These are phyloP conservation scores for Pungitius pungitius DNA, from an alignment of 2,113 vertebrate genomes.

Conservation along the genomic window DNA sequence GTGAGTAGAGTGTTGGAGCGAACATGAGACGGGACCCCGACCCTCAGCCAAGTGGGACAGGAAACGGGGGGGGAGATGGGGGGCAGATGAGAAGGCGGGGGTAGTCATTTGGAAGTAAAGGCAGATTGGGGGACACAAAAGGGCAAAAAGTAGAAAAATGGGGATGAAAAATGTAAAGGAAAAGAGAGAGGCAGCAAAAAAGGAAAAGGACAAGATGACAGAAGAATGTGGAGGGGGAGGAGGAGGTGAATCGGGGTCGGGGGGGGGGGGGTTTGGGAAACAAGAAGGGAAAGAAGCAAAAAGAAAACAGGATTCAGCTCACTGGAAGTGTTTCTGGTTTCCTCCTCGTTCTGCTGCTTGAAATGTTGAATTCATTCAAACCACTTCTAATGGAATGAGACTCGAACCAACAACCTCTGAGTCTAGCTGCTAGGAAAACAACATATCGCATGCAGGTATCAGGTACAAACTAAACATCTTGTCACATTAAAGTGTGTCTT, in stretches of 20 bases:
- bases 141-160: background rate
- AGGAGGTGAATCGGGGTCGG: background rate
- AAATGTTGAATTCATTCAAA: background rate
- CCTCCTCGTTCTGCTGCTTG: background rate
- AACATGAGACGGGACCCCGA: constrained; percentile 40
- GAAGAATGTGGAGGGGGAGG: constrained; percentile 7
- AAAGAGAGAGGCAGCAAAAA: background rate
- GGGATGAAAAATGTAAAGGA: background rate
- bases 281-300: background rate
- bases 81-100: background rate
- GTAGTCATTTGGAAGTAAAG: background rate
- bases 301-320: background rate
- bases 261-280: background rate
- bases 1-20: background rate
- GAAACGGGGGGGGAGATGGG: constrained; percentile 51
- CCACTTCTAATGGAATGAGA: background rate
- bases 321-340: background rate
- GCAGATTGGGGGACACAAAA: background rate
- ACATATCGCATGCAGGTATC: no score
- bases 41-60: constrained; percentile 75
- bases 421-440: no score
- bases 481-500: no score
- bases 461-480: no score
- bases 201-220: background rate
- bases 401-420: background rate